Evolutionary conservation across 2,797 vertebrate genomes (phyloP).

Genomic region (Coendou prehensilis): DNA sequence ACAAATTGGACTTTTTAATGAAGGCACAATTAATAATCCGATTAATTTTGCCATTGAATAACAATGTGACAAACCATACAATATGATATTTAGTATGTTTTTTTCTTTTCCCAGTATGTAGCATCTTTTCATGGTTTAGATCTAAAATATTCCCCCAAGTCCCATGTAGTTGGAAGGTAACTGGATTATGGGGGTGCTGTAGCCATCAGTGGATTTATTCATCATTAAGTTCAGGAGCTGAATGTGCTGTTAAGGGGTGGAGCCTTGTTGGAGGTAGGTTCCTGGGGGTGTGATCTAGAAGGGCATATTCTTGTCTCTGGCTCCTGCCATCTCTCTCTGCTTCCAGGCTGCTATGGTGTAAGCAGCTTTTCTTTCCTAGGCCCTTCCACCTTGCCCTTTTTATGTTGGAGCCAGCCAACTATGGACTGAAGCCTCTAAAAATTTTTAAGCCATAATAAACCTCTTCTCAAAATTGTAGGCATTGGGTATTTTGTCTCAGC

Average conservation of each 20-base stretch:
- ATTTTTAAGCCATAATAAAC: not conserved
- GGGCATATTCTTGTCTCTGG: not conserved
- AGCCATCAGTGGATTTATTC: not conserved
- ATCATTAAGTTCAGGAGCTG: not conserved
- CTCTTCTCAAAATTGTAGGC: not conserved
- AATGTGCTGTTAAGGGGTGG: not conserved
- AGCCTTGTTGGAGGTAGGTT: not conserved
- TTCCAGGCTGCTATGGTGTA: not conserved
- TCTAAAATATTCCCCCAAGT: not conserved
- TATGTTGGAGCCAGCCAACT: not conserved
- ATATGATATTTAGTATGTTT: not conserved
- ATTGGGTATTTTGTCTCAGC: not conserved
- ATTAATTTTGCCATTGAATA: constrained; percentile 11
- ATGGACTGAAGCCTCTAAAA: not conserved
- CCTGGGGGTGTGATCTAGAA: not conserved
- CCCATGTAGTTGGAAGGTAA: not conserved
- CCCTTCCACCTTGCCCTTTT: not conserved
- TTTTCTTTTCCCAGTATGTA: constrained; percentile 14
- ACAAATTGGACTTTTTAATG: not conserved
- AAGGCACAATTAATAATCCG: not conserved
- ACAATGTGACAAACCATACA: not conserved
- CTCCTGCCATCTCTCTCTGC: not conserved
- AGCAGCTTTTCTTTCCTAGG: not conserved
- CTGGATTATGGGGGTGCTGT: not conserved
- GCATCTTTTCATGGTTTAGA: not conserved